Base-by-base conservation (phyloP, 2,113 vertebrate genomes). In the Conger conger region DNA sequence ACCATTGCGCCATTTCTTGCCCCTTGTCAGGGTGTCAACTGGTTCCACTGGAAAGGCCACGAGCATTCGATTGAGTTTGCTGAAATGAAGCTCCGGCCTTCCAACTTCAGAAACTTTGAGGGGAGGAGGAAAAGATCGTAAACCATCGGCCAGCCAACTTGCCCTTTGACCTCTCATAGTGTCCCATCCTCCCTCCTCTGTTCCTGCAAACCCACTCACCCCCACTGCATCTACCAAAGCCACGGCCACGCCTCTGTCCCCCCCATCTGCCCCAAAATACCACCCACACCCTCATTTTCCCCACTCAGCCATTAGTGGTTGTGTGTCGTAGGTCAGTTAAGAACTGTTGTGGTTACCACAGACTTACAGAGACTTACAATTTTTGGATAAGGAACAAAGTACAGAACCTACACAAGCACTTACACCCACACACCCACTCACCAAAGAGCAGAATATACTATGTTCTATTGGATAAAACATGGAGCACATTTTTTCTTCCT, bases 21-120 rank as follows among this genome's bases (percentile, higher is more conserved):
- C 17, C 81, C 76, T 35, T 82, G 76, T 37, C 89, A 99, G 98
- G 98, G 98, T 0, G 94, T 99, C 27, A 99, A 99, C 95, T 99
- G 98, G 98, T 99, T 98, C 96, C 98, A 99, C 89, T 99, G 98
- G 98, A 99, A 99, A 90, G 98, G 98, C 85, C 98, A 99, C 0
- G 97, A 99, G 86, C 94, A 99, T 60, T 99, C 98, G 1, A 97
- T 99, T 53, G 95, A 97, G 92, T 99, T 98, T 42, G 98, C 97
- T 0, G 98, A 99, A 93, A 99, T 99, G 98, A 99, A 99, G 91
- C 92, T 99, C 90, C 95, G 98, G 89, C 97, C 98, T 0, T 95
- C 96, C 90, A 99, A 96, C 94, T 99, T 99, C 93, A 94, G 97
- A 88, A 98, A 99, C 81, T 95, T 99, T 79, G 97, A 99, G 93